These are phyloP conservation scores for Gisinianus flammeolus DNA, from an alignment of 2,888 invertebrate genomes.

Conservation along the genomic window DNA sequence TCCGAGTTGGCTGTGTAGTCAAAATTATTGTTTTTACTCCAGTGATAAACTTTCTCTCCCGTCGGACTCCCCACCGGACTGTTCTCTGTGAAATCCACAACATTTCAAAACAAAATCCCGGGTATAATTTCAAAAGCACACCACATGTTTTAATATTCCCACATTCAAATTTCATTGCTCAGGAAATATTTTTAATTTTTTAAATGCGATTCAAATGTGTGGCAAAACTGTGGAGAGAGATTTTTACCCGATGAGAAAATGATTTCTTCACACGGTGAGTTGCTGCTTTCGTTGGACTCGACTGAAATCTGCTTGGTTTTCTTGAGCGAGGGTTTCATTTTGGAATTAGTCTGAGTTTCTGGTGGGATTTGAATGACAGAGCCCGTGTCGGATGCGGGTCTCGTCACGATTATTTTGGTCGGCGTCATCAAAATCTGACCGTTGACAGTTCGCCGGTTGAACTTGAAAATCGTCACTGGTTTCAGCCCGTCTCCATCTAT, in stretches of 20 bases:
- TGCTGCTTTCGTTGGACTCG: background rate
- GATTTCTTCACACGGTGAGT: constrained; percentile 20
- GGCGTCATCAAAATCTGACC: constrained; percentile 5
- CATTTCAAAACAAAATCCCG: too few species aligned
- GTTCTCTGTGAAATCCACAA: constrained; percentile 11
- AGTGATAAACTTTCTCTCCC: constrained; percentile 5
- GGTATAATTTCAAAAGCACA: background rate
- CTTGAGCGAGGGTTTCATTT: too few species aligned
- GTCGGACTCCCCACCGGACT: too few species aligned
- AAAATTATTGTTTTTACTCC: constrained; percentile 35
- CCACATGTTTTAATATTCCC: background rate
- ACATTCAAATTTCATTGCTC: background rate
- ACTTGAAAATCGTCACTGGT: background rate
- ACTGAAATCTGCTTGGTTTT: background rate
- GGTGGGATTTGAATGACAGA: background rate
- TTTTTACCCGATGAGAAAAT: constrained; percentile 24
- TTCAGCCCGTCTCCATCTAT: background rate
- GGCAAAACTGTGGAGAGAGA: too few species aligned
- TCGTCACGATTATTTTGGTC: constrained; percentile 34
- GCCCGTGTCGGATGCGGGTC: background rate
- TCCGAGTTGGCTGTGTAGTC: constrained; percentile 24
- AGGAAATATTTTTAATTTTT: background rate
- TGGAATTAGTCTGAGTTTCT: too few species aligned
- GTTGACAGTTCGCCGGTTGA: background rate
- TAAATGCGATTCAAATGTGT: background rate